Base-by-base conservation (phyloP, 2,888 invertebrate species). In the Noctua janthina region DNA sequence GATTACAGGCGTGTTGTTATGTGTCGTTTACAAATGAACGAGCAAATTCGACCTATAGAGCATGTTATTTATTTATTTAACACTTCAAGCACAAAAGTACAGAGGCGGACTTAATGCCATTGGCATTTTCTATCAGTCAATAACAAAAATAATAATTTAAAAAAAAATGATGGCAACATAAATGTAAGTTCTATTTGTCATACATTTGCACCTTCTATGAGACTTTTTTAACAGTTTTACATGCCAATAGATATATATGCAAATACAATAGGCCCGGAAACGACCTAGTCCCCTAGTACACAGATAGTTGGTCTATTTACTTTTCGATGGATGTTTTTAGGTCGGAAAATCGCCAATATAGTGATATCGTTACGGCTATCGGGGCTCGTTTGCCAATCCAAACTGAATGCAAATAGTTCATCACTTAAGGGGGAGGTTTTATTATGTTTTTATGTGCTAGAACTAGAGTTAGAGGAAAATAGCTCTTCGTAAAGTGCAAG, bases 351-450 rank as follows among this genome's bases (percentile, higher is more conserved):
- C 72, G 62, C 66, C 69, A 75, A 82, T 81, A 79, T 72, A 88
- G 79, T 89, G 76, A 74, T 82, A 82, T 81, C 75, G 87, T 81
- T 79, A 80, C 77, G 74, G 62, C 79, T 51, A 79, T 80, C 70
- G 78, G 39, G 56, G 10, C 69, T 87, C 82, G 84, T 81, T 86
- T 79, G 79, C 88, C 78, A 82, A 84, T 80, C 35, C 76, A 76
- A 84, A 85, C 82, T 81, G 51, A 84, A 86, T 87, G 78, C 86
- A 88, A 89, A 88, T 88, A 87, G 81, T 78, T 76, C 35, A 46
- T 74, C 78, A 81, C 8, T 89, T 86, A 89, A 89, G 83, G 85
- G 86, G 73, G 66, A 79, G 87, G 56, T 35, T 23, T 39, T 0
- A 1, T 20, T 35, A 20, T 11, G 29, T 46, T 56, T 74, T 23